Percentiles rank a stretch among this genome's conserved stretches.
Conservation (phyloP, 2,888 invertebrate species). For the Lasioglossum malachurum region DNA sequence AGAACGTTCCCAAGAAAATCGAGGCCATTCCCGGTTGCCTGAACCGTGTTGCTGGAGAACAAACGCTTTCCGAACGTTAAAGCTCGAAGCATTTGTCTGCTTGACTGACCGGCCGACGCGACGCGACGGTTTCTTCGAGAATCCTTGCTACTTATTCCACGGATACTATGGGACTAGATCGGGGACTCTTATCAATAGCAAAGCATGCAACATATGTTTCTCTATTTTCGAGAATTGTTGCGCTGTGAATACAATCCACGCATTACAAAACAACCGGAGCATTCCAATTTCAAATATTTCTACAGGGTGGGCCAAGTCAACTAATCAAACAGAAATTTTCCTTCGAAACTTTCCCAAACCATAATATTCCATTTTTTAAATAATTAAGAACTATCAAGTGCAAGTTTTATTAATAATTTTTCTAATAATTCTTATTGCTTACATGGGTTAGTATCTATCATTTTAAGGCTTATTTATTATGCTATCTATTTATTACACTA, state of each 20-base stretch:
- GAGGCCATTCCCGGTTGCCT: conserved; percentile 54
- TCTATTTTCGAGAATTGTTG: neutral
- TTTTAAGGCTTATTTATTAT: too few relatives aligned
- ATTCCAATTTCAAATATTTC: neutral
- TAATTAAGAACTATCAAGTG: too few relatives aligned
- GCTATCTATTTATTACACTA: too few relatives aligned
- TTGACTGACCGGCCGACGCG: conserved; percentile 63
- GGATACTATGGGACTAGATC: neutral
- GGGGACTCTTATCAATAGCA: neutral
- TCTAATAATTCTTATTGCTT: too few relatives aligned
- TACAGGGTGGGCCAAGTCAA: neutral
- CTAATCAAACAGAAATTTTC: neutral
- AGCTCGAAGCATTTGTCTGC: conserved; percentile 61
- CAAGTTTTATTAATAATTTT: too few relatives aligned
- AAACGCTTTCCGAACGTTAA: conserved; percentile 60
- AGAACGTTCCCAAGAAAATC: conserved; percentile 52
- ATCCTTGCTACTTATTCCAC: conserved; percentile 35
- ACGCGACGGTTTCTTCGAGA: conserved; percentile 50
- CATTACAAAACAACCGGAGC: neutral
- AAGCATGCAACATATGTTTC: neutral
- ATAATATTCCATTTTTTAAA: too few relatives aligned
- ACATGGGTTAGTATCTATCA: too few relatives aligned
- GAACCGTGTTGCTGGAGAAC: conserved; percentile 47
- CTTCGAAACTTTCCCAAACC: neutral
- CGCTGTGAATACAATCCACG: neutral